Percentiles rank a stretch among this genome's conserved stretches.
These are phyloP conservation scores for Echiichthys vipera DNA, from an alignment of 2,797 vertebrate genomes.

Conservation along the genomic window DNA sequence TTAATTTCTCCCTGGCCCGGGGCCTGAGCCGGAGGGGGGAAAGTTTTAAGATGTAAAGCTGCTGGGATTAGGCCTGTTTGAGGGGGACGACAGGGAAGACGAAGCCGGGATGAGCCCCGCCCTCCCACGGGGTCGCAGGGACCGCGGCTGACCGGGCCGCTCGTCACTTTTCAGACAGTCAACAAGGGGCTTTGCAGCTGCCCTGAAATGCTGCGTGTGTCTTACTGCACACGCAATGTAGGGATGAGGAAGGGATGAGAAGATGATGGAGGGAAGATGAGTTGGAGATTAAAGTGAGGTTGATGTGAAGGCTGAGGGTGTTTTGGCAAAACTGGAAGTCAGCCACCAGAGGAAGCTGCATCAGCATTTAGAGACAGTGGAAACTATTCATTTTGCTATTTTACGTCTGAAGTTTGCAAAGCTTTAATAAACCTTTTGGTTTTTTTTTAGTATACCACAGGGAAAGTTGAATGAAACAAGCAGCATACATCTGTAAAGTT, in stretches of 20 bases:
- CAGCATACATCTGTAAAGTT: constrained; percentile 22
- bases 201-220: constrained; percentile 36
- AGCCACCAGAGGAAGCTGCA: too few species aligned
- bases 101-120: constrained; percentile 60
- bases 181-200: constrained; percentile 56
- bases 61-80: constrained; percentile 74
- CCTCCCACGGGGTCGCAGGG: constrained; percentile 22
- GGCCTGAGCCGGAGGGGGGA: constrained; percentile 51
- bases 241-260: constrained; percentile 61
- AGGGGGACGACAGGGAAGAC: constrained; percentile 63
- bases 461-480: constrained; percentile 17
- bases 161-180: constrained; percentile 49
- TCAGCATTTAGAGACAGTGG: too few species aligned
- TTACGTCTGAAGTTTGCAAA: background rate
- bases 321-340: constrained; percentile 33
- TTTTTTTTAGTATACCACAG: background rate
- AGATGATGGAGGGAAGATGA: constrained; percentile 58
- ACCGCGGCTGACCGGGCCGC: constrained; percentile 36
- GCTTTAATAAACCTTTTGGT: background rate
- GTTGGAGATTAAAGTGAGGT: constrained; percentile 62
- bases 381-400: background rate
- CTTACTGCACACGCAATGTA: constrained; percentile 53
- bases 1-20: constrained; percentile 69
- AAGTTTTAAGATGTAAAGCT: constrained; percentile 79
- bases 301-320: constrained; percentile 38